Percentiles rank a stretch among this genome's conserved stretches.
phyloP scores from a whole-genome alignment of 2,888 invertebrate species.

The Harpalus rufipes region DNA sequence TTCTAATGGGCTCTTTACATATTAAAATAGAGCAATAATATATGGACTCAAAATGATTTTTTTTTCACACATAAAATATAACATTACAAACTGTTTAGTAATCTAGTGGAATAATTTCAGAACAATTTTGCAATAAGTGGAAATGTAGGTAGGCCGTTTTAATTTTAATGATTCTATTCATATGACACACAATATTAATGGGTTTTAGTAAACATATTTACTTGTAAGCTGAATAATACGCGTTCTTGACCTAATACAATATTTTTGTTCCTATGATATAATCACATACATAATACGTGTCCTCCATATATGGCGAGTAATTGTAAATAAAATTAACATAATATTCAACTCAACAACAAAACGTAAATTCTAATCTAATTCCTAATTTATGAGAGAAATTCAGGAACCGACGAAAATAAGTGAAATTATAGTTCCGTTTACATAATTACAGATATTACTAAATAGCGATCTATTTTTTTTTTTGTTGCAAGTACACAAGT shows the following conservation, averaged over 20 bases:
- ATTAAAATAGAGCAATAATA: no score
- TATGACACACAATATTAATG: constrained; percentile 16
- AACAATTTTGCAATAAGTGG: not conserved
- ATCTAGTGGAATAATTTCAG: no score
- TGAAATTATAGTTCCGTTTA: constrained; percentile 22
- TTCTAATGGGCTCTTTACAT: no score
- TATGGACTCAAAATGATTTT: no score
- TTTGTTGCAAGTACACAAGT: constrained; percentile 18
- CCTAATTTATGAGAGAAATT: constrained; percentile 22
- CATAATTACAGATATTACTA: constrained; percentile 20
- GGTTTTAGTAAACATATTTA: constrained; percentile 13
- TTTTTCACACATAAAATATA: no score
- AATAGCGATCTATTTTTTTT: not conserved
- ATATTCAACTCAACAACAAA: not conserved
- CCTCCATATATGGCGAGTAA: constrained; percentile 24
- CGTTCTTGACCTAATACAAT: constrained; percentile 51
- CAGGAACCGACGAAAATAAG: constrained; percentile 8
- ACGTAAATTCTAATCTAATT: not conserved
- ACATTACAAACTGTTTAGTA: no score
- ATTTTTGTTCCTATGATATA: constrained; percentile 54
- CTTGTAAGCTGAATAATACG: constrained; percentile 18
- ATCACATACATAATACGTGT: constrained; percentile 32
- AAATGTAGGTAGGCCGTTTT: not conserved
- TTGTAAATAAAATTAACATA: constrained; percentile 55
- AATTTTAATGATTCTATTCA: not conserved